A percentile compares a stretch with the other conserved stretches of the same genome.
phyloP scores from a whole-genome alignment of 1,140 invertebrate species.

The Coenobita brevimanus region DNA sequence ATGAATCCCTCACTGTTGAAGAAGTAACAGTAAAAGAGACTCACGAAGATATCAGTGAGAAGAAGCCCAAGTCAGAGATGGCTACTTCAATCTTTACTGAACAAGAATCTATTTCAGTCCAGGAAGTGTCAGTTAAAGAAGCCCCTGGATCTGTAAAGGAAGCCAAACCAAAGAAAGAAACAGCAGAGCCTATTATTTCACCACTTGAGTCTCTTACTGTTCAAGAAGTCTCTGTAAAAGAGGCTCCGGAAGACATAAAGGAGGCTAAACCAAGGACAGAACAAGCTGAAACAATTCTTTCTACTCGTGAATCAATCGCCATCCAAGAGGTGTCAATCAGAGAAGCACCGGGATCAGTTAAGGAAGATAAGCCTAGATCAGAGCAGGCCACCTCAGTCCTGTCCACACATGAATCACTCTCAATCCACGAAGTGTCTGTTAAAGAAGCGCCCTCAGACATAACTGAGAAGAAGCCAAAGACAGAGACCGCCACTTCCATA shows the following conservation, averaged over 20 bases:
- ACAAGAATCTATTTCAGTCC: constrained; percentile 33
- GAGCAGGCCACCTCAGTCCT: too few species aligned
- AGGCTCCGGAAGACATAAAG: constrained; percentile 74
- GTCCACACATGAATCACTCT: too few species aligned
- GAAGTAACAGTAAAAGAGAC: constrained; percentile 32
- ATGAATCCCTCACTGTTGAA: constrained; percentile 8
- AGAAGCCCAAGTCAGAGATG: constrained; percentile 22
- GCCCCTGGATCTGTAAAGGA: constrained; percentile 22
- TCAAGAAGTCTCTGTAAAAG: constrained; percentile 72
- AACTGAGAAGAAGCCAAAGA: constrained; percentile 21
- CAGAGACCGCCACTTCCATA: constrained; percentile 22
- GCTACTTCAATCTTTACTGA: constrained; percentile 37
- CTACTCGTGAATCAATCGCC: constrained; percentile 74
- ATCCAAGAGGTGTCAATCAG: constrained; percentile 75
- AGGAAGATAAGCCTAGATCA: neutral
- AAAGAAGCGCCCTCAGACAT: constrained; percentile 8
- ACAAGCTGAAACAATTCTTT: constrained; percentile 74
- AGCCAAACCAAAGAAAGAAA: constrained; percentile 11
- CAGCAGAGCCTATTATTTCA: neutral
- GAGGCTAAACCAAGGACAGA: constrained; percentile 75
- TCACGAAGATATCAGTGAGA: neutral
- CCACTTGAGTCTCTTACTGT: constrained; percentile 28
- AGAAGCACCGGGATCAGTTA: constrained; percentile 71
- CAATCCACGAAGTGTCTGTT: neutral
- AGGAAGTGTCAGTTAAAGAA: constrained; percentile 43